Evolutionary conservation across 2,797 vertebrate genomes (phyloP), one percentile per base, ranked within the genome.

Genomic region (Acanthurus tractus): DNA sequence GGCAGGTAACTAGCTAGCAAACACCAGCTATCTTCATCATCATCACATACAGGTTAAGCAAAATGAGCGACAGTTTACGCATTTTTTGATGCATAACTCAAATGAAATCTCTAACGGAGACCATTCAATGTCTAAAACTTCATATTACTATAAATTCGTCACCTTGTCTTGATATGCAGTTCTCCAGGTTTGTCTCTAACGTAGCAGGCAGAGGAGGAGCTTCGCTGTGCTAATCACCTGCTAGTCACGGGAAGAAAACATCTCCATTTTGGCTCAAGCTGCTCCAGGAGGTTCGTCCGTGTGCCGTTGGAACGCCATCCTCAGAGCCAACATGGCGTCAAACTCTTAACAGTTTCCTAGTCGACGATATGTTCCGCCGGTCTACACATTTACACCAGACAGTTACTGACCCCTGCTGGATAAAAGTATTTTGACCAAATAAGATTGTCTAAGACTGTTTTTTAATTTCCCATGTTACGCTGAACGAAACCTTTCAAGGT

Each of bases 171-270:
- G 7, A 38, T 58, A 6, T 54, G 36, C 40, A n/a, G 64, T 46
- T 62, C 52, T 83, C 63, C 84, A 74, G 83, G 70, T 76, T 82
- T 74, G 56, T 84, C 23, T 77, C 15, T 61, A 23, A 34, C 29
- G 71, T 58, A 65, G 67, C 45, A 70, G 74, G 13, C 22, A 68
- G 53, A 76, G 78, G 82, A 92, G 83, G 93, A 94, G 81, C 95
- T 93, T 87, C 91, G 79, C 68, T 64, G 53, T 57, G 78, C 64
- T 90, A 83, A 91, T 91, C 91, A 93, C 90, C 90, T 93, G 89
- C 76, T 55, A 56, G 94, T 89, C 85, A 89, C 79, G 44, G 71
- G 70, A 85, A 77, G 79, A 84, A 86, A 86, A 81, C 76, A 52
- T 44, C 82, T 63, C 86, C 92, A 92, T 91, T 87, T 57, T 78